phyloP scores from a whole-genome alignment of 2,113 vertebrate species.

The Anguilla japonica region DNA sequence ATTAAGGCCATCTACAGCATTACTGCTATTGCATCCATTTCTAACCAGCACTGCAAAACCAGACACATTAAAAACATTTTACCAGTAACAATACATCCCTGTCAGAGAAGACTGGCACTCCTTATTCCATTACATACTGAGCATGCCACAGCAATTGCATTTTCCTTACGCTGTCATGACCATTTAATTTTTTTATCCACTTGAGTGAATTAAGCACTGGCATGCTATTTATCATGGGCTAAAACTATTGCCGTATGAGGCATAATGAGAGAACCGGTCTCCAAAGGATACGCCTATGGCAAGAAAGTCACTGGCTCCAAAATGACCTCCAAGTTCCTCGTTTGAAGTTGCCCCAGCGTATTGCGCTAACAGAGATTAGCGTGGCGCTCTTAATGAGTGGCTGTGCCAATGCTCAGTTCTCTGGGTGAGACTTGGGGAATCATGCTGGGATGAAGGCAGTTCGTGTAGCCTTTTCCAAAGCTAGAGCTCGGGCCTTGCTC shows the following conservation, averaged over 20 bases:
- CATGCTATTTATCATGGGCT: background rate
- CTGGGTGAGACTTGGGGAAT: background rate
- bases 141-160: background rate
- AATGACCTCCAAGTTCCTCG: constrained; percentile 4
- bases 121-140: constrained; percentile 3
- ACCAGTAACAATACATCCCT: background rate
- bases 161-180: background rate
- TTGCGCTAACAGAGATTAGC: constrained; percentile 20
- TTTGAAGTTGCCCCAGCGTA: constrained; percentile 20
- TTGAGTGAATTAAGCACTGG: background rate
- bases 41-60: background rate
- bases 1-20: constrained; percentile 15
- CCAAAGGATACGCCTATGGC: background rate
- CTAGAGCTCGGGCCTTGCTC: background rate
- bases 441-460: constrained; percentile 4
- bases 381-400: constrained; percentile 8
- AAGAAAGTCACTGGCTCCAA: constrained; percentile 3
- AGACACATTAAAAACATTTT: background rate
- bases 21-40: background rate
- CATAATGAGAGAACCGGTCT: background rate
- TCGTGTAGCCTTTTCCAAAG: constrained; percentile 14
- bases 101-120: background rate
- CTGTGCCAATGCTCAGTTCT: background rate
- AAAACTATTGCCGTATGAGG: background rate
- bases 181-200: background rate